Evolutionary conservation across 2,113 vertebrate species (phyloP).

Genomic region (Callionymus lyra): DNA sequence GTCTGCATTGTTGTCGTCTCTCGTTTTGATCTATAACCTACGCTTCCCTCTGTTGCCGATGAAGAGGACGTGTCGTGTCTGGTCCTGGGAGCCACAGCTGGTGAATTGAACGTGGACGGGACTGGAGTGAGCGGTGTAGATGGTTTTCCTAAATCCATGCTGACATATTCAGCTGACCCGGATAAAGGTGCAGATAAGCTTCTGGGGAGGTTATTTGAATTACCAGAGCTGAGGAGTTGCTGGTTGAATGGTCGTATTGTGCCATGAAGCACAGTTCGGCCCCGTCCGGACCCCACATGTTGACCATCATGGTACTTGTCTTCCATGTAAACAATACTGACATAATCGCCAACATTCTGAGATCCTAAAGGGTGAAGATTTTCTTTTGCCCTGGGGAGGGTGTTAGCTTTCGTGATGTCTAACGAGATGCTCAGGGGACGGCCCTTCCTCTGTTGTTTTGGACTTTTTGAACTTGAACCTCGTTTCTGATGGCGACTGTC

Average conservation of each 20-base stretch:
- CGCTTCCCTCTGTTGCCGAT: slow-evolving; percentile 39
- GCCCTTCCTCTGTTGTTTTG: slow-evolving; percentile 54
- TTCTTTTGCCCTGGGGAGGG: slow-evolving; percentile 62
- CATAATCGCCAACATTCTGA: slow-evolving; percentile 66
- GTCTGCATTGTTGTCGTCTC: slow-evolving; percentile 25
- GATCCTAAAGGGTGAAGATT: slow-evolving; percentile 39
- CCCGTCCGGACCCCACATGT: slow-evolving; percentile 21
- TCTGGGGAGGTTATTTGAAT: slow-evolving; percentile 60
- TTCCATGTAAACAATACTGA: slow-evolving; percentile 61
- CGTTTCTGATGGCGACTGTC: slow-evolving; percentile 56
- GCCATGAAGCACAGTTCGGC: slow-evolving; percentile 48
- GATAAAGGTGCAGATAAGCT: slow-evolving; percentile 68
- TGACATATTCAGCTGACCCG: slow-evolving; percentile 66
- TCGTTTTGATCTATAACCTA: slow-evolving; percentile 44
- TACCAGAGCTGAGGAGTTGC: slow-evolving; percentile 48
- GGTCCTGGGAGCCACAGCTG: slow-evolving; percentile 41
- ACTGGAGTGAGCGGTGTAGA: slow-evolving; percentile 38
- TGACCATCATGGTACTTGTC: slow-evolving; percentile 29
- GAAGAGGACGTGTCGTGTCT: slow-evolving; percentile 46
- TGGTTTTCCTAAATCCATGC: slow-evolving; percentile 64
- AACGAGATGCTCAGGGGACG: slow-evolving; percentile 55
- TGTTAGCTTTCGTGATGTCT: slow-evolving; percentile 69
- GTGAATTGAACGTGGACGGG: slow-evolving; percentile 47
- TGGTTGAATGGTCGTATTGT: slow-evolving; percentile 52
- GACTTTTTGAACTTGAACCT: slow-evolving; percentile 48